Conservation (phyloP, 2,797 vertebrate species). For the Neosilurus mollespiculum region DNA sequence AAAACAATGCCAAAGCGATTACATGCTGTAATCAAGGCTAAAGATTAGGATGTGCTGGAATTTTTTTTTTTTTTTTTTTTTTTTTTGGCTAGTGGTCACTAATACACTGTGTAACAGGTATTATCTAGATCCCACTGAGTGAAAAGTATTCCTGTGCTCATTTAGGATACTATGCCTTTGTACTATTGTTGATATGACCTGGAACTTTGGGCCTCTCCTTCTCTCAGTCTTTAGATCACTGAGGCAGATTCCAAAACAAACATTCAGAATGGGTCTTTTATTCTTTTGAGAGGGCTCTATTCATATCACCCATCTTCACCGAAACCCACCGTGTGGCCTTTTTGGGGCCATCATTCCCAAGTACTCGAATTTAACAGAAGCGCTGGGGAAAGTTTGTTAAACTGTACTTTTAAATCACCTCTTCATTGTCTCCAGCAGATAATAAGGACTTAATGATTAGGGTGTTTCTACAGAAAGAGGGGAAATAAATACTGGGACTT, state of each 20-base stretch:
- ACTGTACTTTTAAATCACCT: constrained; percentile 59
- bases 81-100: not conserved
- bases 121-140: constrained; percentile 53
- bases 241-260: constrained; percentile 79
- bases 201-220: constrained; percentile 67
- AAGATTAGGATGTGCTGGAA: too few relatives aligned
- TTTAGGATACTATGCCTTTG: constrained; percentile 62
- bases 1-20: too few relatives aligned
- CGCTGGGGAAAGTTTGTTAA: constrained; percentile 56
- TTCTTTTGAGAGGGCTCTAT: constrained; percentile 68
- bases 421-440: constrained; percentile 60
- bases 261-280: constrained; percentile 71
- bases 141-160: constrained; percentile 37
- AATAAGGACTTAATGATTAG: constrained; percentile 62
- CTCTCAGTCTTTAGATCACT: constrained; percentile 73
- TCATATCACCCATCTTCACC: constrained; percentile 63
- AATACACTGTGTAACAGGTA: constrained; percentile 1
- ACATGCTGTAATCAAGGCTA: too few relatives aligned
- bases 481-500: constrained; percentile 52
- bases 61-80: too few relatives aligned
- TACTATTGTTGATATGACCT: constrained; percentile 66
- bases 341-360: constrained; percentile 51
- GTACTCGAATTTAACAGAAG: constrained; percentile 58
- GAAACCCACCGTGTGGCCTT: constrained; percentile 58
- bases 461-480: constrained; percentile 54